Evolutionary conservation across 2,113 vertebrate genomes (phyloP).

Genomic region (Aldabrachelys gigantea): DNA sequence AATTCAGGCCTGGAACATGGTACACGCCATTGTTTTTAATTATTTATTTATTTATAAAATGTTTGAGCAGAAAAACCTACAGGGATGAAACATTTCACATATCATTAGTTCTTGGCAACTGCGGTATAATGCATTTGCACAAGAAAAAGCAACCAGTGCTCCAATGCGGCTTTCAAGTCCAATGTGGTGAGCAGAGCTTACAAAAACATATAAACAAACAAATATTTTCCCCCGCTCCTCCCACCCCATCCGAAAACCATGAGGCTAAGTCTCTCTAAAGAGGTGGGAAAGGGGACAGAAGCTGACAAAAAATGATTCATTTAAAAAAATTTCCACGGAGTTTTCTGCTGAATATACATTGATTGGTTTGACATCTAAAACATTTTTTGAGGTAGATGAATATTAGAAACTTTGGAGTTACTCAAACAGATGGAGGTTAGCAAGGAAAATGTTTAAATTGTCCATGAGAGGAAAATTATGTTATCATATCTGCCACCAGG

Average conservation of each 20-base stretch:
- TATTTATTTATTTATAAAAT: conserved; percentile 93
- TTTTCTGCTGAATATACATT: rapidly evolving
- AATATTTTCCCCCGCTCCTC: not conserved
- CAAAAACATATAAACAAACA: rapidly evolving
- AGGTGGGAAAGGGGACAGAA: not conserved
- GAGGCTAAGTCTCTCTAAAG: rapidly evolving
- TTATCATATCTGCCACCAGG: not conserved
- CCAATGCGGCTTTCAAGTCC: not conserved
- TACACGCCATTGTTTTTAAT: conserved; percentile 78
- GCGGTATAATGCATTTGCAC: rapidly evolving
- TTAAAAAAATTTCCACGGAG: not conserved
- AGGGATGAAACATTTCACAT: conserved; percentile 73
- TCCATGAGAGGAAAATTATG: not conserved
- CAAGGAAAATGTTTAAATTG: not conserved
- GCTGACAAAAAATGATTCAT: not conserved
- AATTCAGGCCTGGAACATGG: conserved; percentile 76
- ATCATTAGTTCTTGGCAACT: conserved; percentile 47
- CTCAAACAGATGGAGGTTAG: not conserved
- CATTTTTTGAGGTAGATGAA: rapidly evolving
- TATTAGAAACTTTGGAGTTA: not conserved
- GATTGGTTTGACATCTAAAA: not conserved
- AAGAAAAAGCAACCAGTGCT: rapidly evolving
- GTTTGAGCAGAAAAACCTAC: conserved; percentile 84
- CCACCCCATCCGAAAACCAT: not conserved
- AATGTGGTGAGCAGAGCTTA: not conserved